Evolutionary conservation across 1,140 invertebrate species (phyloP).

Genomic region (Orchestia grillus): DNA sequence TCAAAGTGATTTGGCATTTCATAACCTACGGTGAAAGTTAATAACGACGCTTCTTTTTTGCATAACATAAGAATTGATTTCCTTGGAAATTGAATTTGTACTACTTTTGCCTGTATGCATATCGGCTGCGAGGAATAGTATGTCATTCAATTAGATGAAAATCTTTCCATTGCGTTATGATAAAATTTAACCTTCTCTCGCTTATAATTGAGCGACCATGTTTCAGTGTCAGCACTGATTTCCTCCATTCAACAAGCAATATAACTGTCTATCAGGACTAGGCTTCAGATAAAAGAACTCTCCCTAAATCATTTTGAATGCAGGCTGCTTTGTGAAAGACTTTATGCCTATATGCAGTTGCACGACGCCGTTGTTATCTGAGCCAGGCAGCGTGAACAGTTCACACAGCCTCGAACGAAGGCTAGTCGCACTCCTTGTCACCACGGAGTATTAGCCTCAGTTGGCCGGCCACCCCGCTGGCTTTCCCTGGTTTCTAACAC

Average conservation of each 20-base stretch:
- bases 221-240: background rate
- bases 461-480: background rate
- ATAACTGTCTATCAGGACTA: background rate
- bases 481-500: conserved; percentile 47
- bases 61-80: no score
- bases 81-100: no score
- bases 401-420: background rate
- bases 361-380: background rate
- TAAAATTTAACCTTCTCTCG: background rate
- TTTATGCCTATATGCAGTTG: background rate
- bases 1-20: background rate
- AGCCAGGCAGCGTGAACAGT: background rate
- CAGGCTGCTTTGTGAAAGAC: background rate
- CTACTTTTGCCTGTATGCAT: no score
- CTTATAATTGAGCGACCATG: background rate
- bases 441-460: background rate
- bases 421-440: conserved; percentile 31
- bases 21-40: background rate
- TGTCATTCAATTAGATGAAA: background rate
- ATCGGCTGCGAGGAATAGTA: no score
- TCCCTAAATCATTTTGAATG: background rate
- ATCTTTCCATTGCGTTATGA: background rate
- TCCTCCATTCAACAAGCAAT: background rate
- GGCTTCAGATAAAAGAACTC: background rate
- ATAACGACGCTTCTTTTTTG: no score